These are phyloP conservation scores for Macrosoma leucophasiata DNA, from an alignment of 2,888 invertebrate species.

Conservation along the genomic window DNA sequence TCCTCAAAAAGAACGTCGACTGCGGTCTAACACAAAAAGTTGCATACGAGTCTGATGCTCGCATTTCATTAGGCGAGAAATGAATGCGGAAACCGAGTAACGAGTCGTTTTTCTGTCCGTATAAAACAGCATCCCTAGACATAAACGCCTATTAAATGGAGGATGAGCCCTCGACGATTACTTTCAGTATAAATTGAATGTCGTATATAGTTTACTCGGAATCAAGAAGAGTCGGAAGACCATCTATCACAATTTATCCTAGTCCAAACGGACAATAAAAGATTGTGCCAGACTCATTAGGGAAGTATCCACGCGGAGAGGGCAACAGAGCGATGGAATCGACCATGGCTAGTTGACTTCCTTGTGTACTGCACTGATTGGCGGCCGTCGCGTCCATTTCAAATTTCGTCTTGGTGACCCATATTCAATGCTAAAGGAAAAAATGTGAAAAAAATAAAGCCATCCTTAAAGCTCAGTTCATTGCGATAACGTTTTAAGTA, in stretches of 20 bases:
- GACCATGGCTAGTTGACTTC: slow-evolving; percentile 47
- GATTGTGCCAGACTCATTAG: slow-evolving; percentile 59
- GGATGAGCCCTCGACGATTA: slow-evolving; percentile 34
- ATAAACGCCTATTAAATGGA: slow-evolving; percentile 38
- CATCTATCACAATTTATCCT: slow-evolving; percentile 68
- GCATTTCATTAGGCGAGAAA: slow-evolving; percentile 60
- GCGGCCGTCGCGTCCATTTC: too few relatives aligned
- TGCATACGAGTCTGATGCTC: slow-evolving; percentile 45
- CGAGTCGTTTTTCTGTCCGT: slow-evolving; percentile 31
- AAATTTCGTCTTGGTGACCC: too few relatives aligned
- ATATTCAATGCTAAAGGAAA: too few relatives aligned
- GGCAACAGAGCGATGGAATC: slow-evolving; percentile 26
- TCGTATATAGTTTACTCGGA: slow-evolving; percentile 47
- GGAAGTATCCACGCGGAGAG: slow-evolving; percentile 37
- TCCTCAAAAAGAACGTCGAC: slow-evolving; percentile 36
- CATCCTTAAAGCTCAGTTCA: too few relatives aligned
- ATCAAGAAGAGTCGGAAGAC: slow-evolving; percentile 49
- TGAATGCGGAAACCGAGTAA: slow-evolving; percentile 57
- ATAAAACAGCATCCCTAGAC: slow-evolving; percentile 34
- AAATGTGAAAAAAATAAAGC: too few relatives aligned
- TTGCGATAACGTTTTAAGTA: too few relatives aligned
- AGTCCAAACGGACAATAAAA: slow-evolving; percentile 62
- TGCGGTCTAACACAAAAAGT: slow-evolving; percentile 53
- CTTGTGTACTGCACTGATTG: slow-evolving; percentile 32
- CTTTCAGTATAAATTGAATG: slow-evolving; percentile 47